phyloP scores from a whole-genome alignment of 2,888 invertebrate genomes.

The Serripes groenlandicus region DNA sequence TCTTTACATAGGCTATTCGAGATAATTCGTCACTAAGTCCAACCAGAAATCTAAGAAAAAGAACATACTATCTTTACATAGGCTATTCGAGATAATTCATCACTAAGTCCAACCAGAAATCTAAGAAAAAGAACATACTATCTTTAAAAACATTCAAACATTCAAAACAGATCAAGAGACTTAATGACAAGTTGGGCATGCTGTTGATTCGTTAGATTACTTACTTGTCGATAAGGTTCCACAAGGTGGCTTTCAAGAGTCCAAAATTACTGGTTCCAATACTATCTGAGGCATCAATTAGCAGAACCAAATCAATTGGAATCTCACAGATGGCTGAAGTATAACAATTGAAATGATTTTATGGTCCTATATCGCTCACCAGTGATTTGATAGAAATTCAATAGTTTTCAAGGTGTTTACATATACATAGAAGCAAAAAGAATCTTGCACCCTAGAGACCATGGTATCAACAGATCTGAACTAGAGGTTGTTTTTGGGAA shows the following conservation, averaged over 20 bases:
- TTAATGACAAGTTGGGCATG: too few species aligned
- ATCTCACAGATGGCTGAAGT: constrained; percentile 30
- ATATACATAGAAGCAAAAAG: too few species aligned
- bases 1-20: constrained; percentile 27
- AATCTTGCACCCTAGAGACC: too few species aligned
- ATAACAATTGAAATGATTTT: too few species aligned
- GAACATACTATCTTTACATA: constrained; percentile 35
- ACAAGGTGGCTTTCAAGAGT: background rate
- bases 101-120: constrained; percentile 32
- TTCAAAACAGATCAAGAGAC: too few species aligned
- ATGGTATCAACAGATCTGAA: too few species aligned
- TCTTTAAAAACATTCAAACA: too few species aligned
- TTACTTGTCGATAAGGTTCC: constrained; percentile 26
- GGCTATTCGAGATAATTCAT: constrained; percentile 27
- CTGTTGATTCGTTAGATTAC: background rate
- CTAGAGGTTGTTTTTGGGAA: too few species aligned
- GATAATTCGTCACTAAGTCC: constrained; percentile 30
- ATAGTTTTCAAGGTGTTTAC: too few species aligned
- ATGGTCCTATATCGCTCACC: background rate
- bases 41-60: constrained; percentile 40
- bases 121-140: too few species aligned
- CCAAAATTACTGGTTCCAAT: constrained; percentile 10
- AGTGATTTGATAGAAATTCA: background rate
- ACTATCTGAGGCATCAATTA: constrained; percentile 27
- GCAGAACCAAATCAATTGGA: constrained; percentile 34